These are phyloP conservation scores for Acyrthosiphon pisum DNA, from an alignment of 1,140 invertebrate genomes.

Conservation along the genomic window DNA sequence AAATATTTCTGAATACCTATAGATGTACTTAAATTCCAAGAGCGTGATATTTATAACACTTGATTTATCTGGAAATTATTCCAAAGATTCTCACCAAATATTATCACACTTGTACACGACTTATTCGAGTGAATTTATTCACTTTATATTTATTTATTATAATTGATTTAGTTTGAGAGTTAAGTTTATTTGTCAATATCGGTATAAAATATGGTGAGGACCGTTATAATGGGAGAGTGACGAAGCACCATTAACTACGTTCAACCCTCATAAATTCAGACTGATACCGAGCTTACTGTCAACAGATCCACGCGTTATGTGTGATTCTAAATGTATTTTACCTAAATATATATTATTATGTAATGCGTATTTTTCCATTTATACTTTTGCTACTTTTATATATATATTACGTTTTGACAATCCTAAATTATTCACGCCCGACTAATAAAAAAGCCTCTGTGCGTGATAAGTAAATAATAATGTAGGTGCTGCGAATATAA, in stretches of 20 bases:
- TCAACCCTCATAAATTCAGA: slow-evolving; percentile 39
- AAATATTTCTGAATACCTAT: not conserved
- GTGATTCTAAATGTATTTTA: slow-evolving; percentile 7
- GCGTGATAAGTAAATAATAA: slow-evolving; percentile 1
- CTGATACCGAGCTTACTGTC: slow-evolving; percentile 29
- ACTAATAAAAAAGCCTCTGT: not conserved
- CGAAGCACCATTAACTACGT: slow-evolving; percentile 4
- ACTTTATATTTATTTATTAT: slow-evolving; percentile 17
- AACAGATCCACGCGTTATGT: not conserved
- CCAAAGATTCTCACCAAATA: not conserved
- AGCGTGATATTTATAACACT: not conserved
- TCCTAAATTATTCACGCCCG: not conserved
- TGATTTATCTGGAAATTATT: not conserved
- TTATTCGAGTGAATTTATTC: not conserved
- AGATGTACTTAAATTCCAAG: not conserved
- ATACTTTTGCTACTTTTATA: not conserved
- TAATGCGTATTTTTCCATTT: slow-evolving; percentile 12
- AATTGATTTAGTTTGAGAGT: slow-evolving; percentile 10
- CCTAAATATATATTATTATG: not conserved
- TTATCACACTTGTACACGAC: not conserved
- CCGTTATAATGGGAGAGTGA: not conserved
- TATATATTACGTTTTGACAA: not conserved
- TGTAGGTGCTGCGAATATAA: not conserved
- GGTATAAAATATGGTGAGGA: not conserved
- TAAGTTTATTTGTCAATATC: not conserved